Evolutionary conservation across 30 jellyfish, hydroid and myxozoan genomes (phyloP).

Genomic region (Hydractinia echinata): DNA sequence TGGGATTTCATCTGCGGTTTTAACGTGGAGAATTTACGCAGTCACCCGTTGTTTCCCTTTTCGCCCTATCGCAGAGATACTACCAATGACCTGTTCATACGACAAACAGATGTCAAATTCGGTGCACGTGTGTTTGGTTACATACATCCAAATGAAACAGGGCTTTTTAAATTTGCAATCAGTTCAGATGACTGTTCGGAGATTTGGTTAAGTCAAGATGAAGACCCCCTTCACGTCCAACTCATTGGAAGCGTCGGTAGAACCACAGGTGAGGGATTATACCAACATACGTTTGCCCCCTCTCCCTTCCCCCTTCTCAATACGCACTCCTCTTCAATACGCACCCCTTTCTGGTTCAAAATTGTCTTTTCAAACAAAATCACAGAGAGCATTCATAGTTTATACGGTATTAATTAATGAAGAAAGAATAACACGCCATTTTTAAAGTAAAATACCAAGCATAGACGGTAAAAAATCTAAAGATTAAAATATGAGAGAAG

Average conservation of each 20-base stretch:
- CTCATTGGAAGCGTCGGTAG: conserved; percentile 53
- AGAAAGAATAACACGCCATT: too few relatives aligned
- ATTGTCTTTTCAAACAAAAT: too few relatives aligned
- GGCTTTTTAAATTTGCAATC: conserved; percentile 44
- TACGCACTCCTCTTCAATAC: not conserved
- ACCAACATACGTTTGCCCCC: not conserved
- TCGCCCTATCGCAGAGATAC: conserved; percentile 49
- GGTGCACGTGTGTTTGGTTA: conserved; percentile 64
- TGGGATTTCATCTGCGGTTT: conserved; percentile 64
- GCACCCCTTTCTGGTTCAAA: too few relatives aligned
- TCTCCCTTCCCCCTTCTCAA: not conserved
- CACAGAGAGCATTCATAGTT: too few relatives aligned
- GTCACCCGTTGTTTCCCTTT: conserved; percentile 67
- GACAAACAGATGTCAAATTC: conserved; percentile 39
- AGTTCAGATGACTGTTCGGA: conserved; percentile 67
- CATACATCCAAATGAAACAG: conserved; percentile 35
- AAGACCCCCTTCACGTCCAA: conserved; percentile 43
- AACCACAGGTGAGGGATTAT: conserved; percentile 15
- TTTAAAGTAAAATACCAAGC: too few relatives aligned
- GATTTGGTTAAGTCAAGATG: conserved; percentile 47
- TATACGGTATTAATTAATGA: too few relatives aligned
- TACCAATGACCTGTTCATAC: conserved; percentile 5
- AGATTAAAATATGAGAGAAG: too few relatives aligned
- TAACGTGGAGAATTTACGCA: conserved; percentile 47
- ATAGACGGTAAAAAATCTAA: too few relatives aligned